phyloP scores from a whole-genome alignment of 1,140 invertebrate species.

The Callitettix versicolor region DNA sequence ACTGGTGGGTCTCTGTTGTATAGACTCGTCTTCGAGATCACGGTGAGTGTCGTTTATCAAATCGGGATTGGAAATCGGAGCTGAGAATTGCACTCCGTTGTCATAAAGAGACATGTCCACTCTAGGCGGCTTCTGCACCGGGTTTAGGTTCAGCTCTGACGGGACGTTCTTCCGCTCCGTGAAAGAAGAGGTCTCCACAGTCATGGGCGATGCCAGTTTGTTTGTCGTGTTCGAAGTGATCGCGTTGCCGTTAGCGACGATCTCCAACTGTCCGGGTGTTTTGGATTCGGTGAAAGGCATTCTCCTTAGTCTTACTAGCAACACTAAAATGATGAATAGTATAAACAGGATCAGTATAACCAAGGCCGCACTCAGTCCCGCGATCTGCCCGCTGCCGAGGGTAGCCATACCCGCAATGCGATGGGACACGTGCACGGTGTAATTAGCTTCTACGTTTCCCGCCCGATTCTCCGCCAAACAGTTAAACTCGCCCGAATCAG shows the following conservation, averaged over 20 bases:
- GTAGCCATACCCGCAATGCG: conserved; percentile 64
- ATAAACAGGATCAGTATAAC: conserved; percentile 68
- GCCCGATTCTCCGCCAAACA: conserved; percentile 86
- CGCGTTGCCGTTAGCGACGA: conserved; percentile 29
- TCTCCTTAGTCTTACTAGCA: conserved; percentile 56
- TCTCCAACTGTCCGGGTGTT: conserved; percentile 51
- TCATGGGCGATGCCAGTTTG: conserved; percentile 13
- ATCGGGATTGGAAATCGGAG: conserved; percentile 67
- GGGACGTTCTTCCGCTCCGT: conserved; percentile 18
- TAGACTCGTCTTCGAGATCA: conserved; percentile 15
- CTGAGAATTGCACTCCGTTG: conserved; percentile 28
- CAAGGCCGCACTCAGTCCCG: conserved; percentile 69
- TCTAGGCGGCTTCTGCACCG: conserved; percentile 16
- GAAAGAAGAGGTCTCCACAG: conserved; percentile 20
- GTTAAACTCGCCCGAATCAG: conserved; percentile 80
- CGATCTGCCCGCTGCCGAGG: conserved; percentile 72
- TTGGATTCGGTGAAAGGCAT: conserved; percentile 61
- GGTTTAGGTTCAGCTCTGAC: conserved; percentile 64
- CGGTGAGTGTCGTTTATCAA: conserved; percentile 62
- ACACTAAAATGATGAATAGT: conserved; percentile 57
- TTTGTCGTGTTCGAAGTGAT: neutral
- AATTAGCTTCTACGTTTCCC: conserved; percentile 84
- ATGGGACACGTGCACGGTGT: conserved; percentile 71
- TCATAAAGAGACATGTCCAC: neutral
- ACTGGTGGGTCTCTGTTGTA: conserved; percentile 33